These are phyloP conservation scores for Leptinotarsa undecemlineata DNA, from an alignment of 1,140 invertebrate genomes.

Conservation along the genomic window DNA sequence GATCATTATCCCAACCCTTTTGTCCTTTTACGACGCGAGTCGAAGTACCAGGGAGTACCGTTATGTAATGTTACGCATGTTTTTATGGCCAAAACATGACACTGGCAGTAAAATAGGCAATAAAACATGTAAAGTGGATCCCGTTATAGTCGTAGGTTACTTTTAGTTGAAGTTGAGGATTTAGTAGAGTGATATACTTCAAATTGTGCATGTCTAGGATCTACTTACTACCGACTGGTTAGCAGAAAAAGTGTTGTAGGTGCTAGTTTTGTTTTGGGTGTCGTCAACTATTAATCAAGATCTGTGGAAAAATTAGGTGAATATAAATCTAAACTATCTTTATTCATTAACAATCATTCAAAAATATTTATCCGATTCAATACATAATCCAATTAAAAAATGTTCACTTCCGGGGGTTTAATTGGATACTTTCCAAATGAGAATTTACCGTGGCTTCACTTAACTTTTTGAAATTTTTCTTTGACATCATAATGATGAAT, in stretches of 20 bases:
- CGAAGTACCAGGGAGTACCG: slow-evolving; percentile 35
- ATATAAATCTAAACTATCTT: too few species aligned
- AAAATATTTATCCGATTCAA: too few species aligned
- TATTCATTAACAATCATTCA: too few species aligned
- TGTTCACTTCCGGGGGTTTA: too few species aligned
- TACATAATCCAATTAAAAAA: too few species aligned
- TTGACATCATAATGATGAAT: too few species aligned
- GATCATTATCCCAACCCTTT: slow-evolving; percentile 44
- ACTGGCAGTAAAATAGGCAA: slow-evolving; percentile 42
- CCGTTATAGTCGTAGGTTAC: slow-evolving; percentile 44
- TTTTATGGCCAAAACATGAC: slow-evolving; percentile 51
- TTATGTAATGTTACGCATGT: slow-evolving; percentile 47
- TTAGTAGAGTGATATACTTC: slow-evolving; percentile 42
- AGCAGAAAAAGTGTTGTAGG: background rate
- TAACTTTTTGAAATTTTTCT: too few species aligned
- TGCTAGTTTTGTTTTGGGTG: background rate
- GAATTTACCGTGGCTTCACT: too few species aligned
- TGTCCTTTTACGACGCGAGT: slow-evolving; percentile 22
- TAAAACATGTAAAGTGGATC: slow-evolving; percentile 48
- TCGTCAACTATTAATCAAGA: background rate
- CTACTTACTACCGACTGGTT: background rate
- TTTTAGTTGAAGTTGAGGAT: slow-evolving; percentile 36
- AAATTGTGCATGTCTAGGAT: slow-evolving; percentile 36
- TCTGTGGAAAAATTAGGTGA: too few species aligned
- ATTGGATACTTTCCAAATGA: too few species aligned